Conservation (phyloP, 2,113 vertebrate species). For the Gasterosteus aculeatus region DNA sequence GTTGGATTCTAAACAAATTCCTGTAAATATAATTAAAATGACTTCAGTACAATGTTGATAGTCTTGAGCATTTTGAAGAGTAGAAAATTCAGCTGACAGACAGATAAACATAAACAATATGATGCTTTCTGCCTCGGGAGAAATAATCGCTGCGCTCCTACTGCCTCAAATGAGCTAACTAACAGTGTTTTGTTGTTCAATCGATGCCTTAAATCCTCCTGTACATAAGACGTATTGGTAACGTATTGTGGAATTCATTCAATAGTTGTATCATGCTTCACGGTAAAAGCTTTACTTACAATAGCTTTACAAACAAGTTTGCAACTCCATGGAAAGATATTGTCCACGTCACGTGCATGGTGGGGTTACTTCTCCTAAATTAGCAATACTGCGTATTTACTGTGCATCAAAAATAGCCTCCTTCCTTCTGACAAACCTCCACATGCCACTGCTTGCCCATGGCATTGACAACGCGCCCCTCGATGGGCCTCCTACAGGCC, state of each 20-base stretch:
- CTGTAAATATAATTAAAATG: slow-evolving; percentile 38
- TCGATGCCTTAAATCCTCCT: slow-evolving; percentile 15
- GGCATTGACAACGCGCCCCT: slow-evolving; percentile 97
- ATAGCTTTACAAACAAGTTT: not conserved
- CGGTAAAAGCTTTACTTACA: slow-evolving; percentile 2
- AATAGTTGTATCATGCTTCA: slow-evolving; percentile 3
- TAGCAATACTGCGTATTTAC: not conserved
- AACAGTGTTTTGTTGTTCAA: slow-evolving; percentile 33
- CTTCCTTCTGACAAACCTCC: slow-evolving; percentile 83
- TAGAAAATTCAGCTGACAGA: slow-evolving; percentile 32
- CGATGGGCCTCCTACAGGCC: slow-evolving; percentile 95
- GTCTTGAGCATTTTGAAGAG: slow-evolving; percentile 8
- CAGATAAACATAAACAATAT: slow-evolving; percentile 25
- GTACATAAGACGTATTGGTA: slow-evolving; percentile 21
- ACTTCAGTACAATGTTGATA: slow-evolving; percentile 13
- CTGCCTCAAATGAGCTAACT: slow-evolving; percentile 26
- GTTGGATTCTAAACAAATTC: slow-evolving; percentile 26
- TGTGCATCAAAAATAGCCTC: not conserved
- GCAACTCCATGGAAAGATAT: not conserved
- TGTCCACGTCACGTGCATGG: not conserved
- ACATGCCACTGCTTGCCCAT: slow-evolving; percentile 99
- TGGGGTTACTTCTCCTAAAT: not conserved
- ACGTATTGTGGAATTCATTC: slow-evolving; percentile 17
- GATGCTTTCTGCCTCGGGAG: slow-evolving; percentile 30
- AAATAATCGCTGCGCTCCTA: slow-evolving; percentile 23